A percentile compares a stretch with the other conserved stretches of the same genome.
phyloP scores from a whole-genome alignment of 2,888 invertebrate species.

The Cyrtodaria siliqua region DNA sequence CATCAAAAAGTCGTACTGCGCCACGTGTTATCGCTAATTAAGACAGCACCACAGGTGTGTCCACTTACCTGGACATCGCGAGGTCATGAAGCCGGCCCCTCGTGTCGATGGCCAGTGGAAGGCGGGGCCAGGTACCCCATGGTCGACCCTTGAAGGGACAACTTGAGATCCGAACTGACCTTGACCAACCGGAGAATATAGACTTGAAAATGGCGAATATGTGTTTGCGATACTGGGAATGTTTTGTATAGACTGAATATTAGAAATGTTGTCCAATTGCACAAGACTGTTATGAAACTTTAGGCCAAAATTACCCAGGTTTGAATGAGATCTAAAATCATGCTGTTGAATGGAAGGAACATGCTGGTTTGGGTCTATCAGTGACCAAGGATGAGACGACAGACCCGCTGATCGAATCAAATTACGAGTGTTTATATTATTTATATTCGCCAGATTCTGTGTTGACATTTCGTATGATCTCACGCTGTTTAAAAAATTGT shows the following conservation, averaged over 20 bases:
- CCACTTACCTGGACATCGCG: conserved; percentile 56
- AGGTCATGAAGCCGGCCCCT: conserved; percentile 51
- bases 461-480: conserved; percentile 54
- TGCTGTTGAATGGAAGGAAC: conserved; percentile 25
- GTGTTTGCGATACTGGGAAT: conserved; percentile 49
- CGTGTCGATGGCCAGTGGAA: conserved; percentile 50
- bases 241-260: conserved; percentile 41
- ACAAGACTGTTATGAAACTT: conserved; percentile 60
- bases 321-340: conserved; percentile 39
- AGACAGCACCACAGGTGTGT: neutral
- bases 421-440: conserved; percentile 41
- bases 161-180: conserved; percentile 33
- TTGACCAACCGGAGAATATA: conserved; percentile 49
- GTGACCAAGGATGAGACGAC: conserved; percentile 38
- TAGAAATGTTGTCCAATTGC: conserved; percentile 57
- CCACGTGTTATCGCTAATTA: neutral
- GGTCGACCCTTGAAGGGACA: conserved; percentile 41
- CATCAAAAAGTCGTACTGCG: too few relatives aligned
- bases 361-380: conserved; percentile 39
- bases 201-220: conserved; percentile 50
- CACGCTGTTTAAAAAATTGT: conserved; percentile 58
- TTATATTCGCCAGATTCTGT: conserved; percentile 45
- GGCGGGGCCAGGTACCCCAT: conserved; percentile 45
- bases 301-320: conserved; percentile 50
- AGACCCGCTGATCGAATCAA: conserved; percentile 44